Evolutionary conservation across 2,113 vertebrate genomes (phyloP).

Genomic region (Proterorhinus semilunaris): DNA sequence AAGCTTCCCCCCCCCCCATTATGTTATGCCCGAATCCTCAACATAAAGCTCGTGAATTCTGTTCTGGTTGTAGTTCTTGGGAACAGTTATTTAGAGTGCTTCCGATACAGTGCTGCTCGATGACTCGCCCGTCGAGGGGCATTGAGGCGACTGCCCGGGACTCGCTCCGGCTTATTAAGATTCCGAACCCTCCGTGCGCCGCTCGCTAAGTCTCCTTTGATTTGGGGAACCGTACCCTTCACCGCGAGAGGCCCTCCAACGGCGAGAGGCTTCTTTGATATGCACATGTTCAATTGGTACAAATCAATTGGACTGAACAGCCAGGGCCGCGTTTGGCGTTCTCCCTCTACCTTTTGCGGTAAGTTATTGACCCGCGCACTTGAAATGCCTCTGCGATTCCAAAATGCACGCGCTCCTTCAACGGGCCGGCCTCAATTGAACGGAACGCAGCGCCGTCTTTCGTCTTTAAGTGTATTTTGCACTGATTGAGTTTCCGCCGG

Average conservation of each 20-base stretch:
- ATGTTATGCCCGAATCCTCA: too few species aligned
- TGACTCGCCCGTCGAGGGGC: constrained; percentile 4
- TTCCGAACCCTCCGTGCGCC: constrained; percentile 35
- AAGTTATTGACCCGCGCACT: constrained; percentile 13
- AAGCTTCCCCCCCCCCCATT: too few species aligned
- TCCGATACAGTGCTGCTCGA: background rate
- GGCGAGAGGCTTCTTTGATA: constrained; percentile 37
- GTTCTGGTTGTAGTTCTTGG: too few species aligned
- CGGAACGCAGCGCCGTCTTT: background rate
- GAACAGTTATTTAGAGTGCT: too few species aligned
- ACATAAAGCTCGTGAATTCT: too few species aligned
- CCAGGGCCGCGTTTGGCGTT: constrained; percentile 31
- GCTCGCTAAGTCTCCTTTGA: constrained; percentile 34
- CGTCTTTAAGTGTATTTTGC: constrained; percentile 9
- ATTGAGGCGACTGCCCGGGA: constrained; percentile 11
- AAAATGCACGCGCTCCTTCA: background rate
- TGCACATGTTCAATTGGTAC: constrained; percentile 46
- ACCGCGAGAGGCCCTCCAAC: constrained; percentile 28
- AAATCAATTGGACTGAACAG: constrained; percentile 50
- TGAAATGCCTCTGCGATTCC: background rate
- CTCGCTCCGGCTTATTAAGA: constrained; percentile 29
- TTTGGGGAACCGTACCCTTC: constrained; percentile 33
- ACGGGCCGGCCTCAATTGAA: background rate
- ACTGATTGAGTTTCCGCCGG: constrained; percentile 2
- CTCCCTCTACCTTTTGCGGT: constrained; percentile 1